phyloP scores from a whole-genome alignment of 2,113 vertebrate species.

The Erinaceus europaeus region DNA sequence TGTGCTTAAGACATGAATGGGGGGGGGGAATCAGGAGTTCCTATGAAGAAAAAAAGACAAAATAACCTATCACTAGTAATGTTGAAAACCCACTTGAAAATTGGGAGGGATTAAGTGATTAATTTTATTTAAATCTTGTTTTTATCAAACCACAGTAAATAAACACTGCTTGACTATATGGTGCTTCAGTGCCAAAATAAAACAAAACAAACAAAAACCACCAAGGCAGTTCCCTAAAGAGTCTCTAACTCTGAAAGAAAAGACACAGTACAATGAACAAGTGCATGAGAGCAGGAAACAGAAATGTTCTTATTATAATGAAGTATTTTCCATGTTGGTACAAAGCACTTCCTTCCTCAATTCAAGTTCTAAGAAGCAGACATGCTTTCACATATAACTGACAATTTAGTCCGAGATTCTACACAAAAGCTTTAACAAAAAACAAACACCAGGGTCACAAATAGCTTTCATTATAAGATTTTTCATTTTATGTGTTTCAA shows the following conservation, averaged over 20 bases:
- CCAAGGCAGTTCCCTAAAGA: slow-evolving; percentile 24
- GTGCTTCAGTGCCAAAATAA: not conserved
- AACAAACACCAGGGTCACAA: not conserved
- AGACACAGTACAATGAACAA: slow-evolving; percentile 40
- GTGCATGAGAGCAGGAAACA: slow-evolving; percentile 43
- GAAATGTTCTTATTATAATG: slow-evolving; percentile 69
- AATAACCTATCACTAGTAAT: not conserved
- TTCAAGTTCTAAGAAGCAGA: slow-evolving; percentile 65
- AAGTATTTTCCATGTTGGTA: slow-evolving; percentile 68
- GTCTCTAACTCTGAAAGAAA: not conserved
- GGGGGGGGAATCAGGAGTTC: not conserved
- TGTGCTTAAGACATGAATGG: no score
- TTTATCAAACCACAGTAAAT: slow-evolving; percentile 24
- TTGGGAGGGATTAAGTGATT: not conserved
- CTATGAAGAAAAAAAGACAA: slow-evolving; percentile 31
- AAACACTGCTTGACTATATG: not conserved
- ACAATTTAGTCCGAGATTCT: slow-evolving; percentile 46
- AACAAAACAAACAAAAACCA: not conserved
- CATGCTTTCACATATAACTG: slow-evolving; percentile 39
- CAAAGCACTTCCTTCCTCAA: slow-evolving; percentile 81
- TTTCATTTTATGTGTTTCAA: not conserved
- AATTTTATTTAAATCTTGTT: slow-evolving; percentile 5
- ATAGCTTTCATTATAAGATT: slow-evolving; percentile 10
- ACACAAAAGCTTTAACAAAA: slow-evolving; percentile 53
- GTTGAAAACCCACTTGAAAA: slow-evolving; percentile 7